Conservation (phyloP, 1,140 invertebrate genomes). For the Drosophila nigromelanica region DNA sequence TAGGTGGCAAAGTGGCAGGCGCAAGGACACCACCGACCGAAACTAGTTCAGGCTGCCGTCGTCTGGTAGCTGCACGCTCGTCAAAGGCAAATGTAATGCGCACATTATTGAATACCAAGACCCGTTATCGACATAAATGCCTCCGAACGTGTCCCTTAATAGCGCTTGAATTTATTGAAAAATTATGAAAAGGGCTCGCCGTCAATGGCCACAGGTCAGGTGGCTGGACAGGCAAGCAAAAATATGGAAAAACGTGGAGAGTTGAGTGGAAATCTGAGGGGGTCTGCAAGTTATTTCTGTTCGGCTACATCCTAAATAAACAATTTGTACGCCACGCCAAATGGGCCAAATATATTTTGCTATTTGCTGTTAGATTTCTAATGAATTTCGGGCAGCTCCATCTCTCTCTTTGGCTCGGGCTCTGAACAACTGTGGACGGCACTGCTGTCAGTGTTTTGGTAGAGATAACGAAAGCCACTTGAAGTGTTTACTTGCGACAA, state of each 20-base stretch:
- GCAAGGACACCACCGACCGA: conserved; percentile 35
- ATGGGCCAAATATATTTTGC: conserved; percentile 61
- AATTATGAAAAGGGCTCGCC: conserved; percentile 62
- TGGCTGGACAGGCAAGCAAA: background rate
- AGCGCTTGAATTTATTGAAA: conserved; percentile 69
- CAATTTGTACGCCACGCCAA: conserved; percentile 54
- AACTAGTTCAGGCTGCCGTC: conserved; percentile 25
- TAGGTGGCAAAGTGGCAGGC: conserved; percentile 48
- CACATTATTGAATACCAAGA: conserved; percentile 73
- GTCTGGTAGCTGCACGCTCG: conserved; percentile 34
- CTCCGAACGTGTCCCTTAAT: conserved; percentile 40
- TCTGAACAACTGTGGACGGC: background rate
- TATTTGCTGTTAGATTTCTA: conserved; percentile 78
- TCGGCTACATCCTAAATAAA: conserved; percentile 62
- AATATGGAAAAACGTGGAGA: too few species aligned
- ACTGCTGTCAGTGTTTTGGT: conserved; percentile 64
- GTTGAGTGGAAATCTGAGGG: too few species aligned
- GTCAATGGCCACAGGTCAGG: conserved; percentile 21
- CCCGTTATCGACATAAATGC: conserved; percentile 51
- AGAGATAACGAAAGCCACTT: conserved; percentile 75
- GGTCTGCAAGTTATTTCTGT: conserved; percentile 52
- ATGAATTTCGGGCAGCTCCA: conserved; percentile 56
- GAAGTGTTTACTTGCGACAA: conserved; percentile 80
- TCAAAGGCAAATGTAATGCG: conserved; percentile 55
- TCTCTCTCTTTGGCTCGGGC: too few species aligned